These are phyloP conservation scores for Hydrocynus forskahlii DNA, from an alignment of 2,797 vertebrate species.

Conservation along the genomic window DNA sequence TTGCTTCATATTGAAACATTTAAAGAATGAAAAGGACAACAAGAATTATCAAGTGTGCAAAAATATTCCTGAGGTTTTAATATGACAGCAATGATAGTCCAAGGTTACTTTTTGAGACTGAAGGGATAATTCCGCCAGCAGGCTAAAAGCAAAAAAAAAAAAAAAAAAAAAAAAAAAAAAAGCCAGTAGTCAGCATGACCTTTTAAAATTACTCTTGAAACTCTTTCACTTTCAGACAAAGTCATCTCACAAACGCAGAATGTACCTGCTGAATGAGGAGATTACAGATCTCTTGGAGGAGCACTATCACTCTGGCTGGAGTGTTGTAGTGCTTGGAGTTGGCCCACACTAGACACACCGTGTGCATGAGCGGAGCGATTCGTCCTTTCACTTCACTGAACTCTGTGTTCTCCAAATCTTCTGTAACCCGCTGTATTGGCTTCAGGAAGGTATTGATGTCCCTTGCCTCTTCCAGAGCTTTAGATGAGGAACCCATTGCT, in stretches of 20 bases:
- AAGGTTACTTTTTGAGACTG: neutral
- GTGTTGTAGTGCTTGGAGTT: slow-evolving; percentile 83
- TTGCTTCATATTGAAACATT: too few relatives aligned
- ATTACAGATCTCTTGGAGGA: slow-evolving; percentile 90
- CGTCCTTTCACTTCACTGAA: slow-evolving; percentile 79
- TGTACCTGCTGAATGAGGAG: slow-evolving; percentile 89
- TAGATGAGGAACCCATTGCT: neutral
- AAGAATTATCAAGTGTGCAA: too few relatives aligned
- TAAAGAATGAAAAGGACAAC: too few relatives aligned
- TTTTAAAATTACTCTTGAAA: neutral
- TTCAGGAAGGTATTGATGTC: slow-evolving; percentile 84
- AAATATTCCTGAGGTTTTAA: neutral
- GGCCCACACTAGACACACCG: slow-evolving; percentile 88
- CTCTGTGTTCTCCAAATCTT: slow-evolving; percentile 81
- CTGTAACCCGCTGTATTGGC: slow-evolving; percentile 79
- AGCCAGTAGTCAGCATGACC: neutral
- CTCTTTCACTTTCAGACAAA: neutral
- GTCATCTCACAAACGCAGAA: neutral
- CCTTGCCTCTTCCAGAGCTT: slow-evolving; percentile 83
- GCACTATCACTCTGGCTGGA: slow-evolving; percentile 80
- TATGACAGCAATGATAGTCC: neutral
- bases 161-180: neutral
- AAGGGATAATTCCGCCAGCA: neutral
- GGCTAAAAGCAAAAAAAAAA: neutral
- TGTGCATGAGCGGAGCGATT: slow-evolving; percentile 84